Evolutionary conservation across 35 echinoderm and acorn worm species (phyloP), one percentile per base, ranked within the genome.

Genomic region (Holothuria glaberrima): DNA sequence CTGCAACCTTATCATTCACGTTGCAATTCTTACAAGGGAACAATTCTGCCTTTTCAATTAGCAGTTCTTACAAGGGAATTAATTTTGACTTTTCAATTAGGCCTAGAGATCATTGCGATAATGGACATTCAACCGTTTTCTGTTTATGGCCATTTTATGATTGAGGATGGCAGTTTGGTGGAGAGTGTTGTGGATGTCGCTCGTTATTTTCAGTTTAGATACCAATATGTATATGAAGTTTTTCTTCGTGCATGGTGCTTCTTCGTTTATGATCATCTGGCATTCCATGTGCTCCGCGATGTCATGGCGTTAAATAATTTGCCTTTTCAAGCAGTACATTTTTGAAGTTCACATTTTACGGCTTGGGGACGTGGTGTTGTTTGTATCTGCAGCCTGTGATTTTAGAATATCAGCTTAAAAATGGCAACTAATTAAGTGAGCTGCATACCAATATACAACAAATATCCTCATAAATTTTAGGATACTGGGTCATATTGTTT

Each of bases 61-160:
- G 20, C 19, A n/a, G n/a, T n/a, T n/a, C n/a, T n/a, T n/a, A n/a
- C n/a, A n/a, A n/a, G n/a, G n/a, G n/a, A n/a, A n/a, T n/a, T n/a
- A n/a, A n/a, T n/a, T n/a, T n/a, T n/a, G n/a, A n/a, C n/a, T n/a
- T n/a, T n/a, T n/a, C n/a, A n/a, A n/a, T n/a, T 65, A 4, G 5
- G 61, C 20, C 61, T 65, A 65, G 19, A 65, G 61, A 4, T 28
- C 3, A 65, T 28, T 6, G 27, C 17, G 6, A 3, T 16, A 65
- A 65, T 65, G 61, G 61, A 65, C 61, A 21, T 65, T 65, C 61
- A 65, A 65, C 61, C 61, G 6, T 65, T 65, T 4, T 65, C 61
- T n/a, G 61, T 65, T 4, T 3, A 6, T 65, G 61, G 61, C 27
- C 61, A 65, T 65, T 65, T 65, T 17, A 65, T 65, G 4, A 65